Percentiles rank a stretch among this genome's conserved stretches.
Evolutionary conservation across 2,113 vertebrate genomes (phyloP).

Genomic region (Thunnus maccoyii): DNA sequence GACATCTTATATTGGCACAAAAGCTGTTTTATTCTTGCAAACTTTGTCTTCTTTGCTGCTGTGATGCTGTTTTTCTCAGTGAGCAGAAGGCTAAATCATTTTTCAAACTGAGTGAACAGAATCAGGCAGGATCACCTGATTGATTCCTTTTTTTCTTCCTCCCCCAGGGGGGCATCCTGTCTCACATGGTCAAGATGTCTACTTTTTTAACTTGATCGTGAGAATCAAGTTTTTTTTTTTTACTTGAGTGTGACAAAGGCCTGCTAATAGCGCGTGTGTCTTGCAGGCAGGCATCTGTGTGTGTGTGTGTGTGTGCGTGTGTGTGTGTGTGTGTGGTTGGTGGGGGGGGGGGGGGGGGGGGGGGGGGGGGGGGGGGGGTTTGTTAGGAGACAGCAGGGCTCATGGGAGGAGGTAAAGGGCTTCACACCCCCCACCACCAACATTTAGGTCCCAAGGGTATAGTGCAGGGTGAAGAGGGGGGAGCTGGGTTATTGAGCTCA

Average conservation of each 20-base stretch:
- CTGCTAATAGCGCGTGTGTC: constrained; percentile 4
- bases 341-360: background rate
- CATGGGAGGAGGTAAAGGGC: constrained; percentile 17
- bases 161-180: background rate
- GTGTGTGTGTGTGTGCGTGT: background rate
- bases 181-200: constrained; percentile 4
- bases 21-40: background rate
- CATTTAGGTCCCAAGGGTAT: constrained; percentile 47
- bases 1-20: background rate
- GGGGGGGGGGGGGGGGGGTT: background rate
- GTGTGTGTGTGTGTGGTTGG: background rate
- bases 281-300: constrained; percentile 42
- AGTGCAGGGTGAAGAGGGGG: constrained; percentile 18
- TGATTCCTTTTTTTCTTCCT: background rate
- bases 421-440: background rate
- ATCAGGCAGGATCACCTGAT: constrained; percentile 13
- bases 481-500: constrained; percentile 45
- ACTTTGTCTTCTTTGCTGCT: background rate
- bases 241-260: constrained; percentile 50
- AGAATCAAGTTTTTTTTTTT: constrained; percentile 1
- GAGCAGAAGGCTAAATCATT: constrained; percentile 10
- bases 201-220: constrained; percentile 5
- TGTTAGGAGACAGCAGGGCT: constrained; percentile 54
- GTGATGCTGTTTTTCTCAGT: background rate
- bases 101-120: background rate